Evolutionary conservation across 2,888 invertebrate species (phyloP).

Genomic region (Ophion ventricosus): DNA sequence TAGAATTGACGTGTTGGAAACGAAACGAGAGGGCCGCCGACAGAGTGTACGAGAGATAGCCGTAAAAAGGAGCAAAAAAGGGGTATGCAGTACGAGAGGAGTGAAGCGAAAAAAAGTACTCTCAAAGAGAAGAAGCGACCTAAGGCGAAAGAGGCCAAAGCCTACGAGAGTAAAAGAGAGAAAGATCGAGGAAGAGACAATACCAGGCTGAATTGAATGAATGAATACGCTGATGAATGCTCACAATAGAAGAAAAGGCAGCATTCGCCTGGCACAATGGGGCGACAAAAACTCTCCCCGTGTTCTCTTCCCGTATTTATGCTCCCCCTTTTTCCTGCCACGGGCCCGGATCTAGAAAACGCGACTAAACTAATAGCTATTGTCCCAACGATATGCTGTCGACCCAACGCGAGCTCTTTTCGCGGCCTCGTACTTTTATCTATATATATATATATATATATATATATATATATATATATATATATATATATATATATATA

Average conservation of each 20-base stretch:
- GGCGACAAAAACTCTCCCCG: constrained; percentile 64
- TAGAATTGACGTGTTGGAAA: constrained; percentile 5
- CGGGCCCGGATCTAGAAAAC: constrained; percentile 40
- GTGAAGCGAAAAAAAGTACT: constrained; percentile 30
- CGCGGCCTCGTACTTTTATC: background rate
- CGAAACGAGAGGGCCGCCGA: constrained; percentile 18
- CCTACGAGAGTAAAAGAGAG: constrained; percentile 67
- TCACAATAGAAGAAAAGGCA: constrained; percentile 79
- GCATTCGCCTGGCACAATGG: constrained; percentile 67
- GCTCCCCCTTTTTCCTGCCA: constrained; percentile 47
- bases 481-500: background rate
- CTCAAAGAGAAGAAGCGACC: constrained; percentile 70
- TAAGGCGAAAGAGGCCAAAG: constrained; percentile 77
- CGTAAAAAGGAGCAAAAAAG: constrained; percentile 14
- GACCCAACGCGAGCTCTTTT: background rate
- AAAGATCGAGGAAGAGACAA: constrained; percentile 75
- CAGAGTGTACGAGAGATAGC: constrained; percentile 9
- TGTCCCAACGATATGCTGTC: constrained; percentile 29
- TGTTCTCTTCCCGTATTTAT: constrained; percentile 45
- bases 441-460: background rate
- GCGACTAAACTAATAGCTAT: constrained; percentile 54
- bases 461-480: background rate
- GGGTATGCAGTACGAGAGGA: constrained; percentile 9
- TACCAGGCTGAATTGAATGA: constrained; percentile 78
- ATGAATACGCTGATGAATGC: constrained; percentile 82